Evolutionary conservation across 2,797 vertebrate species (phyloP).

Genomic region (Macroramphosus scolopax): DNA sequence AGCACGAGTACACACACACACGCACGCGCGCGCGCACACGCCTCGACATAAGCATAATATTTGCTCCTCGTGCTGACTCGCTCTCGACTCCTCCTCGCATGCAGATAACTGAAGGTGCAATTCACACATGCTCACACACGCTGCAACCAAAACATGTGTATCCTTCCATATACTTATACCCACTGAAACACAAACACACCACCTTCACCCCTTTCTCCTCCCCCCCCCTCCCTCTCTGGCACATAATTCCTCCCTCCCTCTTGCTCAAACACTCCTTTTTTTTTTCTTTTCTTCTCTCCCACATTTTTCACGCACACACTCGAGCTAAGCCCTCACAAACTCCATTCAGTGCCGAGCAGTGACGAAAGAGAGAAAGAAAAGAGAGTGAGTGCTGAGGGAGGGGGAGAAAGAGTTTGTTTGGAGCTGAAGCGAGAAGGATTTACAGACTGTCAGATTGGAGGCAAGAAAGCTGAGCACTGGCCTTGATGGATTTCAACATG

Average conservation of each 20-base stretch:
- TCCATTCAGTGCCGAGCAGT: slow-evolving; percentile 26
- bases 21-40: slow-evolving; percentile 12
- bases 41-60: slow-evolving; percentile 48
- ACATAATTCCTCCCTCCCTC: slow-evolving; percentile 14
- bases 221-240: slow-evolving; percentile 4
- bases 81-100: slow-evolving; percentile 48
- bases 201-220: slow-evolving; percentile 10
- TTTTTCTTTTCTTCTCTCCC: too few relatives aligned
- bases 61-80: slow-evolving; percentile 53
- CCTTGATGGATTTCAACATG: slow-evolving; percentile 36
- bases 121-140: slow-evolving; percentile 35
- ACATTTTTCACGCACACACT: slow-evolving; percentile 18
- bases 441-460: slow-evolving; percentile 34
- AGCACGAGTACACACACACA: slow-evolving; percentile 31
- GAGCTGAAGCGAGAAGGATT: slow-evolving; percentile 36
- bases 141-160: slow-evolving; percentile 13
- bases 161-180: slow-evolving; percentile 7
- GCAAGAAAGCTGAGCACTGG: slow-evolving; percentile 8
- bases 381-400: slow-evolving; percentile 4
- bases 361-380: slow-evolving; percentile 19
- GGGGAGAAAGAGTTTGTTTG: slow-evolving; percentile 29
- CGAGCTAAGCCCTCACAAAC: slow-evolving; percentile 13
- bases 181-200: slow-evolving; percentile 11
- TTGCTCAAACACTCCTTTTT: slow-evolving; percentile 13
- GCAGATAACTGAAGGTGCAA: slow-evolving; percentile 38